phyloP scores from a whole-genome alignment of 2,888 invertebrate genomes.

The Sinohyriopsis cumingii region DNA sequence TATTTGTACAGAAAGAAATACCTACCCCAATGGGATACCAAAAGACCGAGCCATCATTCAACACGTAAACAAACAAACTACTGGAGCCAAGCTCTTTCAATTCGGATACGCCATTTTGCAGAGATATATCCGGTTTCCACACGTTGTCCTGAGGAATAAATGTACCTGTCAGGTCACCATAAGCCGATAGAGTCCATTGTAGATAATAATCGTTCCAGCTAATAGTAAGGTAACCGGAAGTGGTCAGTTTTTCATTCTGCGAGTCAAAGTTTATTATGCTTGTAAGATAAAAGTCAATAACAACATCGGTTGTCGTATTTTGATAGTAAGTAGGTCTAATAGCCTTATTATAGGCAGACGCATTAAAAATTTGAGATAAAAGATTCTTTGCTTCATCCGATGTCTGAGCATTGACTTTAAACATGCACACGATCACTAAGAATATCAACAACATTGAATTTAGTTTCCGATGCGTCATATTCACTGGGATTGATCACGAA shows the following conservation, averaged over 20 bases:
- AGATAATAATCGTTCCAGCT: conserved; percentile 23
- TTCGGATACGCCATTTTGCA: conserved; percentile 5
- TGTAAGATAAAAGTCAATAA: conserved; percentile 18
- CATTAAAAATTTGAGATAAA: conserved; percentile 9
- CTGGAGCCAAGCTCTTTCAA: conserved; percentile 2
- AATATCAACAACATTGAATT: background rate
- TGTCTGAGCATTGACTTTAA: background rate
- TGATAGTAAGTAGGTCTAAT: conserved; percentile 20
- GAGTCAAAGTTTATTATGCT: conserved; percentile 20
- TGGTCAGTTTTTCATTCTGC: conserved; percentile 24
- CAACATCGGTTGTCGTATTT: conserved; percentile 15
- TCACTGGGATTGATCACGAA: too few species aligned
- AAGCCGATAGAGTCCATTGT: conserved; percentile 13
- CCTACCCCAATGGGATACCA: conserved; percentile 6
- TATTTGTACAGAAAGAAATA: too few species aligned
- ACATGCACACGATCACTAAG: background rate
- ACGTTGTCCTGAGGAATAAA: conserved; percentile 6
- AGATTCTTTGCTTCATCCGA: conserved; percentile 9
- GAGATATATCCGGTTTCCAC: conserved; percentile 9
- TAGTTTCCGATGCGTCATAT: too few species aligned
- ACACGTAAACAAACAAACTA: conserved; percentile 2
- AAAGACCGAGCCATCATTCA: background rate
- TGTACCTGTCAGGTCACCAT: conserved; percentile 3
- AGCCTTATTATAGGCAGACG: conserved; percentile 13
- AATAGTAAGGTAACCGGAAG: conserved; percentile 24